Percentiles rank a stretch among this genome's conserved stretches.
Evolutionary conservation across 2,888 invertebrate genomes (phyloP).

Genomic region (Hypsopygia costalis): DNA sequence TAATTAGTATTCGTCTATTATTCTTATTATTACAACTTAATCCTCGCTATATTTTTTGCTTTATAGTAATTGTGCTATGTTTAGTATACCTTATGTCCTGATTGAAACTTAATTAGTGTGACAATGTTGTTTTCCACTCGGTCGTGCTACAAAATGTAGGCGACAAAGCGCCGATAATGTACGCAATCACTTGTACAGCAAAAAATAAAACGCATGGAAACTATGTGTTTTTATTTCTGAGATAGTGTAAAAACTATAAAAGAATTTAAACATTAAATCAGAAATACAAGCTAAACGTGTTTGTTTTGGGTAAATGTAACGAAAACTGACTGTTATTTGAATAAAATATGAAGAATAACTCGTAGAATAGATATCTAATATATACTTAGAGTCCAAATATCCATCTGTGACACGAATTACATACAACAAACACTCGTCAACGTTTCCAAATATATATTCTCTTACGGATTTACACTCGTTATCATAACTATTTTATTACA

Average conservation of each 20-base stretch:
- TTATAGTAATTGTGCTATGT: background rate
- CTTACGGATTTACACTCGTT: constrained; percentile 68
- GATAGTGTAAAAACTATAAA: constrained; percentile 9
- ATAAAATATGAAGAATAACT: constrained; percentile 59
- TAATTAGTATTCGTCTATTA: constrained; percentile 15
- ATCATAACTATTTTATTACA: constrained; percentile 63
- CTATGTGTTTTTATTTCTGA: background rate
- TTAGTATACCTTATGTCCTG: background rate
- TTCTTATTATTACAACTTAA: constrained; percentile 4
- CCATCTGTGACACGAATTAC: constrained; percentile 68
- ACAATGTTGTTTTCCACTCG: background rate
- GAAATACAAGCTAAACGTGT: constrained; percentile 64
- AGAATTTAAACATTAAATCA: constrained; percentile 28
- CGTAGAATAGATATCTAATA: constrained; percentile 56
- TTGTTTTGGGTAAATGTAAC: constrained; percentile 58
- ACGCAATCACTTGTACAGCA: constrained; percentile 20
- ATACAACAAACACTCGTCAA: constrained; percentile 74
- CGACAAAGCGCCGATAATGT: constrained; percentile 19
- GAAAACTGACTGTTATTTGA: constrained; percentile 47
- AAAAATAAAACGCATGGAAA: constrained; percentile 17
- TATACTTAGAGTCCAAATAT: constrained; percentile 59
- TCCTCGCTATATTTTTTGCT: constrained; percentile 1
- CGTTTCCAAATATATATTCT: constrained; percentile 77
- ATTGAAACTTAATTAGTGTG: background rate
- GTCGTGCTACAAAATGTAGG: constrained; percentile 1